phyloP scores from a whole-genome alignment of 2,113 vertebrate genomes.

The Odontophorus gujanensis region DNA sequence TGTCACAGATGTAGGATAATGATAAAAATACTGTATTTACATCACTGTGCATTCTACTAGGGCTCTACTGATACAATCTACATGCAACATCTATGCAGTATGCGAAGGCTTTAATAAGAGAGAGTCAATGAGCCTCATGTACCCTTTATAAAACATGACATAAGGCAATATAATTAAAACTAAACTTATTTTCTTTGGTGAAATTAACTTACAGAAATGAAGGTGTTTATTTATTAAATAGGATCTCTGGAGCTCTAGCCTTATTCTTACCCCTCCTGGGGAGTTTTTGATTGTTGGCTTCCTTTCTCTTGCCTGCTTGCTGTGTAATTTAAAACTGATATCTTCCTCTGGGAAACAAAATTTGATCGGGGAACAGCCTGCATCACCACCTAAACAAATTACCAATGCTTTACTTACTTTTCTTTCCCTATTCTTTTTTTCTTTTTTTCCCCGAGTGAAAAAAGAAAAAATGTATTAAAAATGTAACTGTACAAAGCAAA shows the following conservation, averaged over 20 bases:
- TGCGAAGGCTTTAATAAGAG: constrained; percentile 77
- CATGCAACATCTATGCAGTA: constrained; percentile 57
- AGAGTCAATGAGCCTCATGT: constrained; percentile 79
- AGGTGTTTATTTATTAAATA: constrained; percentile 89
- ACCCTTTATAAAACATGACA: constrained; percentile 85
- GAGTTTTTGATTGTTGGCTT: constrained; percentile 82
- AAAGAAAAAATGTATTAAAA: constrained; percentile 52
- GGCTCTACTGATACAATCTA: constrained; percentile 54
- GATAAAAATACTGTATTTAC: constrained; percentile 59
- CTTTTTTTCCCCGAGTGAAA: not conserved
- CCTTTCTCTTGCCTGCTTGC: constrained; percentile 78
- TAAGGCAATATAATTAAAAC: constrained; percentile 84
- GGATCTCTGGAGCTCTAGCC: constrained; percentile 76
- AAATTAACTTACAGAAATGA: constrained; percentile 88
- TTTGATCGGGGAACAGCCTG: constrained; percentile 81
- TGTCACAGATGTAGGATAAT: constrained; percentile 21
- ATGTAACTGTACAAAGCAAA: not conserved
- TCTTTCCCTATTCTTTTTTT: constrained; percentile 30
- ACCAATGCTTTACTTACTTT: constrained; percentile 78
- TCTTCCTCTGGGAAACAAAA: constrained; percentile 83
- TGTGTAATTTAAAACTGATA: constrained; percentile 83
- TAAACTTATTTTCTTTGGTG: constrained; percentile 84
- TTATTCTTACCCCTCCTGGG: constrained; percentile 78
- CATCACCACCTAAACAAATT: constrained; percentile 82
- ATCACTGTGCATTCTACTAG: constrained; percentile 26